Evolutionary conservation across 1,140 invertebrate species (phyloP), one percentile per base, ranked within the genome.

Genomic region (Akabosia matsudoensis): DNA sequence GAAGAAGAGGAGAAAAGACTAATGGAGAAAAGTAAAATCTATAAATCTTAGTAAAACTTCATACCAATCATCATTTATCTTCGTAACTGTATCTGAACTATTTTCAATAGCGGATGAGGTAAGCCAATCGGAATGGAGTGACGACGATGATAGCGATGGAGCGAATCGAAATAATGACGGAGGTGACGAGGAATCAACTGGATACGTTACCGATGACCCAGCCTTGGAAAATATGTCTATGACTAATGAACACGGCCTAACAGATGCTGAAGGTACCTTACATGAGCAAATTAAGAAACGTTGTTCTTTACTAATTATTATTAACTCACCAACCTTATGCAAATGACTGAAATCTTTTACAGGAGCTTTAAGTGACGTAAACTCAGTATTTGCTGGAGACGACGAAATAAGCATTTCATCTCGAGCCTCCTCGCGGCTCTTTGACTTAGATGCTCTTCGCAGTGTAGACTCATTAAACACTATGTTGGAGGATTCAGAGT

Each of bases 231-330:
- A 93, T 85, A 89, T 92, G 10, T 93, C 92, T 30, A 89, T 93
- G 87, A 84, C 93, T 18, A 93, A 93, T 85, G 92, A 93, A 84
- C 90, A 91, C 51, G 92, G 92, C n/a, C 88, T 93, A 26, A 94
- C 92, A 7, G 92, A 94, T 86, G 92, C 91, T 7, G 92, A 94
- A 88, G 92, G 88, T 88, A 82, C 73, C n/a, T n/a, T n/a, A n/a
- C n/a, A n/a, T n/a, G n/a, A 33, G n/a, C n/a, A n/a, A n/a, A n/a
- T n/a, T n/a, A n/a, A n/a, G n/a, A n/a, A n/a, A n/a, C n/a, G n/a
- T n/a, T 45, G 37, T 78, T 71, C 7, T 33, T 56, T 78, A 16
- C 14, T 51, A 1, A n/a, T 45, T 30, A 31, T 33, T 4, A 22
- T 24, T 45, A 45, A 45, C 37, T 10, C 18, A 18, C 37, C 37